These are phyloP conservation scores for Archegozetes longisetosus DNA, from an alignment of 1,140 invertebrate genomes.

Conservation along the genomic window DNA sequence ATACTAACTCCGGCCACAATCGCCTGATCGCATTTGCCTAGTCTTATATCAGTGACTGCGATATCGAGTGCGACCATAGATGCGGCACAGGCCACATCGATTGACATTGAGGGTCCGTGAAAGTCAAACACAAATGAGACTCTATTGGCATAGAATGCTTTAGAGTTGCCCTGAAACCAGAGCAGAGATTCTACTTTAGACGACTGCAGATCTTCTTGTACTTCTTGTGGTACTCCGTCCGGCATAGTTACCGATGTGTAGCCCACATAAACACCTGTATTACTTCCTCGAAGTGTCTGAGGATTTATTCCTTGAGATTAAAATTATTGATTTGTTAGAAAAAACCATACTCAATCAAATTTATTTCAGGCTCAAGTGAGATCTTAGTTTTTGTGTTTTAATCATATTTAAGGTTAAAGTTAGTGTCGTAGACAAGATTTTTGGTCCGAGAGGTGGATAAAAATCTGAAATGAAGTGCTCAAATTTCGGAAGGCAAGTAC, in stretches of 20 bases:
- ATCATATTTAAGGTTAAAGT: too few species aligned
- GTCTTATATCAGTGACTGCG: constrained; percentile 59
- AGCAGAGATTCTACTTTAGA: constrained; percentile 77
- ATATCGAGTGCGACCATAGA: constrained; percentile 61
- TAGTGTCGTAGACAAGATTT: too few species aligned
- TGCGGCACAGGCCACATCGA: constrained; percentile 91
- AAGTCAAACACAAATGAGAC: constrained; percentile 88
- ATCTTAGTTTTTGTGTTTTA: too few species aligned
- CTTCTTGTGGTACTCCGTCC: constrained; percentile 23
- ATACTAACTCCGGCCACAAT: constrained; percentile 74
- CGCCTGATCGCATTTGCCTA: constrained; percentile 74
- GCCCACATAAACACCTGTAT: constrained; percentile 76
- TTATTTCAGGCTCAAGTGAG: too few species aligned
- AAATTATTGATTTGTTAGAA: background rate
- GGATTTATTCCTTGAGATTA: constrained; percentile 5
- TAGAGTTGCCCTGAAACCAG: constrained; percentile 84
- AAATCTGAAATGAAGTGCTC: too few species aligned
- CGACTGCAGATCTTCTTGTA: constrained; percentile 45
- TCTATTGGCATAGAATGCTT: constrained; percentile 30
- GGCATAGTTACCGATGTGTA: constrained; percentile 34
- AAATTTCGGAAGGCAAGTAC: too few species aligned
- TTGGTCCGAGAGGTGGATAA: too few species aligned
- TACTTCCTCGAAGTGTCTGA: constrained; percentile 30
- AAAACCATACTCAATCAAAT: too few species aligned
- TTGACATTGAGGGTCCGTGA: constrained; percentile 64